Base-by-base conservation (phyloP, 2,797 vertebrate genomes). In the Sebastes baramenuke region DNA sequence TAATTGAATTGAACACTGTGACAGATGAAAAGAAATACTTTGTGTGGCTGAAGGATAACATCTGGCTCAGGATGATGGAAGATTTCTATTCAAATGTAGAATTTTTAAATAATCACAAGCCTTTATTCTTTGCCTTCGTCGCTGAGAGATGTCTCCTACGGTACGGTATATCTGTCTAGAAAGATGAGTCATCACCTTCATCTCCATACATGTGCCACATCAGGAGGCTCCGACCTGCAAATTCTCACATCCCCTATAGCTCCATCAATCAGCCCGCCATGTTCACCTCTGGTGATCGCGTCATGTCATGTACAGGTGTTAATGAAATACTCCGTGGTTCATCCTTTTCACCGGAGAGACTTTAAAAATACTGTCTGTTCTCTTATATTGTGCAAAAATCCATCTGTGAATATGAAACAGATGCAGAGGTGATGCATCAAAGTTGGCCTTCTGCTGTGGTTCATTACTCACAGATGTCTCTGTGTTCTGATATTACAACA, bases 141-240 rank as follows among this genome's bases (percentile, higher is more conserved):
- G 0, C 49, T 49, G 52, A 69, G 75, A 79, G 81, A 74, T 30
- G 30, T 86, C 29, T 58, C 30, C 16, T 22, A 55, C 9, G 16
- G 14, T 22, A 36, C 30, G 1, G 3, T 36, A 1, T 72, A 30
- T 82, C 55, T 67, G 60, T 79, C 27, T 34, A 8, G 79, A 71
- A 30, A 24, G 2, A 29, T 89, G 83, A 89, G 61, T 91, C 84
- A 87, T 75, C 72, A 22, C 79, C 80, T 54, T 70, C 75, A 61
- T 75, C 75, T 34, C 18, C 20, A 74, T 29, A 42, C 58, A 71
- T 68, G 64, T 81, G 77, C 79, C 77, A 79, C 46, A 76, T 67
- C 79, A 73, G 72, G 30, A 77, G 30, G 18, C 20, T 76, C 49
- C 8, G 4, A 65, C n/a, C 49, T 36, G 64, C 8, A 52, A 30